Conservation (phyloP, 2,888 invertebrate species). For the Endomychus coccineus region DNA sequence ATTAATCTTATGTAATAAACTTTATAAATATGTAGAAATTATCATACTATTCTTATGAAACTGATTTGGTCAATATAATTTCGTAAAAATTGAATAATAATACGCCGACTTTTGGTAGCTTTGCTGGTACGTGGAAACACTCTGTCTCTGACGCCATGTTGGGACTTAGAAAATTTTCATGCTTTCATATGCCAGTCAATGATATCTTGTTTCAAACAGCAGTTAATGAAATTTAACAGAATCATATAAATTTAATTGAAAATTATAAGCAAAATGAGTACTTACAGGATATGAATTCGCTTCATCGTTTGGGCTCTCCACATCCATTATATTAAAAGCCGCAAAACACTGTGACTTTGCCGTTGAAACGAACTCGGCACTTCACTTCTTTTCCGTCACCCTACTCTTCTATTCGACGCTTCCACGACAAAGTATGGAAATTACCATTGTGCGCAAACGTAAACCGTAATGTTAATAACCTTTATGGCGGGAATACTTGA, state of each 20-base stretch:
- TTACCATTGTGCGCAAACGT: no score
- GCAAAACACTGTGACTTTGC: conserved; percentile 16
- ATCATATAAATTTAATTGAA: neutral
- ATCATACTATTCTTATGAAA: neutral
- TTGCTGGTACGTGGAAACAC: conserved; percentile 45
- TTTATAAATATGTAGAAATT: neutral
- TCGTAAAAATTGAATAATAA: neutral
- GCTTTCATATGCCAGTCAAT: no score
- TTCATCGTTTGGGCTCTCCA: conserved; percentile 55
- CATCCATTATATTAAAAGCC: conserved; percentile 48
- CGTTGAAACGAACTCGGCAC: conserved; percentile 16
- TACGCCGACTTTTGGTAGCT: conserved; percentile 1
- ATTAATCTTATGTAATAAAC: conserved; percentile 1
- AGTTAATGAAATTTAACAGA: neutral
- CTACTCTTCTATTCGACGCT: no score
- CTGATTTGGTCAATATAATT: neutral
- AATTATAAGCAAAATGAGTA: conserved; percentile 37
- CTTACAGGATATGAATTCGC: conserved; percentile 55
- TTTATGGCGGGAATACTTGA: conserved; percentile 25
- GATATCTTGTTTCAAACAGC: no score
- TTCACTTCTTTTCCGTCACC: conserved; percentile 20
- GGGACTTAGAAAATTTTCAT: conserved; percentile 71
- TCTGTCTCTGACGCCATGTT: conserved; percentile 80
- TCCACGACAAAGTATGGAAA: conserved; percentile 52
- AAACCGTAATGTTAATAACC: no score